These are phyloP conservation scores for Plebejus argus DNA, from an alignment of 2,888 invertebrate genomes.

Conservation along the genomic window DNA sequence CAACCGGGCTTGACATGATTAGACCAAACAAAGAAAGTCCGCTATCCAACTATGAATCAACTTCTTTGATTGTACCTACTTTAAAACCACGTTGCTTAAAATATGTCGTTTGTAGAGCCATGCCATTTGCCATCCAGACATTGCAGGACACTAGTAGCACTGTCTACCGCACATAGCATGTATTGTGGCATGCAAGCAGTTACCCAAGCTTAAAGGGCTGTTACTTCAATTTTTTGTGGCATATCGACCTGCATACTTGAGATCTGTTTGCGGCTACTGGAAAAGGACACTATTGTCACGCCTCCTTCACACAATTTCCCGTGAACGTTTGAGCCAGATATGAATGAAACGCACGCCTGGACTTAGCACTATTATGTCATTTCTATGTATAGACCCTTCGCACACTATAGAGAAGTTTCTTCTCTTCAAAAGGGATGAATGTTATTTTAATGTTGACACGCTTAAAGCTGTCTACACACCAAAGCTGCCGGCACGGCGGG, in stretches of 20 bases:
- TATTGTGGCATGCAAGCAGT: not conserved
- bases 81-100: too few species aligned
- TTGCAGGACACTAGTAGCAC: too few species aligned
- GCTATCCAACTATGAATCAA: too few species aligned
- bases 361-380: slow-evolving; percentile 60
- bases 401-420: slow-evolving; percentile 33
- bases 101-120: too few species aligned
- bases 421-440: not conserved
- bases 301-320: slow-evolving; percentile 31
- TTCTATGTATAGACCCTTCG: slow-evolving; percentile 31
- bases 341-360: slow-evolving; percentile 54
- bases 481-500: too few species aligned
- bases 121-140: too few species aligned
- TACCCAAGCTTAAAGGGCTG: not conserved
- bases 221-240: not conserved
- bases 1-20: too few species aligned
- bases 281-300: slow-evolving; percentile 33
- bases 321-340: slow-evolving; percentile 35
- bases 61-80: too few species aligned
- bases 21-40: too few species aligned
- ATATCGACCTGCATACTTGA: slow-evolving; percentile 26
- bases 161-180: too few species aligned
- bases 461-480: too few species aligned
- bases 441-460: not conserved
- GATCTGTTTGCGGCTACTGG: slow-evolving; percentile 33